Percentiles rank a stretch among this genome's conserved stretches.
Evolutionary conservation across 2,113 vertebrate genomes (phyloP).

Genomic region (Helogale parvula): DNA sequence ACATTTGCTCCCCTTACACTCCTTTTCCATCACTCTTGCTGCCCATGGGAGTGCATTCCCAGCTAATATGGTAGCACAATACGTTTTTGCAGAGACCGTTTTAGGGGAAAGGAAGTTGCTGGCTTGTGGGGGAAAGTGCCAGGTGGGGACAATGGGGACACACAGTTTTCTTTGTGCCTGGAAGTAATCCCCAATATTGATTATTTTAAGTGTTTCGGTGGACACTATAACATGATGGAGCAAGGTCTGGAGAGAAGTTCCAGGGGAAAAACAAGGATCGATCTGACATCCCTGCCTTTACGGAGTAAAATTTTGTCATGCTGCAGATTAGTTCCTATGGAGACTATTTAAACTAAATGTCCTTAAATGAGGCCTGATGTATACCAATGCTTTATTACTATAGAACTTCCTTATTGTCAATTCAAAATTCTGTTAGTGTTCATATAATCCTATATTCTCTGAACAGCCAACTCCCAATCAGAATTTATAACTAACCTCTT

Average conservation of each 20-base stretch:
- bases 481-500: neutral
- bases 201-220: neutral
- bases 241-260: neutral
- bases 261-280: neutral
- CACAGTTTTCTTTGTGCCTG: neutral
- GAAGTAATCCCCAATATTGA: neutral
- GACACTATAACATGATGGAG: neutral
- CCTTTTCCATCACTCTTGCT: neutral
- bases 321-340: neutral
- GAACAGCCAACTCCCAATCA: neutral
- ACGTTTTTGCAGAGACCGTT: neutral
- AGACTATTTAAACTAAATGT: constrained; percentile 16
- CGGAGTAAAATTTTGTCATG: neutral
- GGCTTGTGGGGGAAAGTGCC: neutral
- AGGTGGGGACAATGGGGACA: neutral
- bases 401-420: neutral
- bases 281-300: neutral
- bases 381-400: neutral
- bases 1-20: neutral
- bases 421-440: neutral
- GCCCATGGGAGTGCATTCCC: neutral
- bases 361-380: neutral
- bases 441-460: neutral
- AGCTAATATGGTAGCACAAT: neutral
- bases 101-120: neutral